Evolutionary conservation across 1,140 invertebrate genomes (phyloP), one percentile per base, ranked within the genome.

Genomic region (Zophobas morio): DNA sequence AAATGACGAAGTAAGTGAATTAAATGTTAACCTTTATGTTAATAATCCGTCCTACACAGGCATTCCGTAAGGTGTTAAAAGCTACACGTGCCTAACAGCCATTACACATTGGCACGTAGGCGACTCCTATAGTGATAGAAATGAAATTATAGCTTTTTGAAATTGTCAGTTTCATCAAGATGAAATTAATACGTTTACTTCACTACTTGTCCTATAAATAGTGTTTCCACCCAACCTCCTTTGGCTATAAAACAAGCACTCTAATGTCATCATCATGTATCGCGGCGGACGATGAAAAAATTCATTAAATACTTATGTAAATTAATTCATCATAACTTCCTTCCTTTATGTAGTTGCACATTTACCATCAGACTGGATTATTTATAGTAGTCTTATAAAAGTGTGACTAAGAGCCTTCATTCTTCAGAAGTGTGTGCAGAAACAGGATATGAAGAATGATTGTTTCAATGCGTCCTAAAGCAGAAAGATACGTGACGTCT

Each of bases 391-490:
- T 66, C 37, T 66, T 66, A 66, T 51, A 51, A 51, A 66, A 66
- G 60, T 66, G 60, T 66, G 60, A 66, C 60, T 66, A 66, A 66
- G 60, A 66, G 37, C 8, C 60, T 66, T 66, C 60, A 66, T 66
- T 66, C 57, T 66, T 66, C 40, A 66, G 60, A 66, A 66, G 60
- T 66, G 60, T 66, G 60, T 66, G 60, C 60, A 66, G 37, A 42
- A 40, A 66, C 60, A 66, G 60, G 60, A 66, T 66, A 66, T 66
- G 60, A 66, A 66, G 39, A 66, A 42, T 63, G 57, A 63, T 66
- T 66, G 60, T 66, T 46, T 66, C 37, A 20, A 66, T 20, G 20
- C 39, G 60, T 66, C 60, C 60, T 66, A 66, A 66, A 66, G 60
- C 60, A 66, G 60, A 66, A 66, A 66, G n/a, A 66, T 37, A 66